These are phyloP conservation scores for Phrynosoma platyrhinos DNA, from an alignment of 2,113 vertebrate species.

Conservation along the genomic window DNA sequence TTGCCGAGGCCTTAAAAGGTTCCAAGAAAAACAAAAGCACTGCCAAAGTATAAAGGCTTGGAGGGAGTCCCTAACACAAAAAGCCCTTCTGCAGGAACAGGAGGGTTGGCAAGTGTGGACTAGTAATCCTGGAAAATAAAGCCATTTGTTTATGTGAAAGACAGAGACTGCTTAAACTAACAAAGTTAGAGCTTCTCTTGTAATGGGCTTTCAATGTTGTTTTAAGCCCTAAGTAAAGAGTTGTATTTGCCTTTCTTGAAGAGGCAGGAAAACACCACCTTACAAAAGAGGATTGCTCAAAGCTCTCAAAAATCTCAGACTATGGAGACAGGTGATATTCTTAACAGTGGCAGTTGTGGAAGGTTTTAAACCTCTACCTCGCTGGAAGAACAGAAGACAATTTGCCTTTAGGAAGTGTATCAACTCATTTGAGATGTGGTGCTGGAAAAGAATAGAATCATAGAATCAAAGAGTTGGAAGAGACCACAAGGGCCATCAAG, in stretches of 20 bases:
- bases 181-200: neutral
- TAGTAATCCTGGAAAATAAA: conserved; percentile 26
- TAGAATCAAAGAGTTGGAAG: too few species aligned
- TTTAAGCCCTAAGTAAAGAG: conserved; percentile 22
- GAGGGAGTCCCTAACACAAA: conserved; percentile 12
- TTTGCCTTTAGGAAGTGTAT: neutral
- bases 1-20: conserved; percentile 31
- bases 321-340: neutral
- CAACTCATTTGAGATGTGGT: too few species aligned
- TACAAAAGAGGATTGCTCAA: too few species aligned
- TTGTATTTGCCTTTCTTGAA: neutral
- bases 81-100: conserved; percentile 9
- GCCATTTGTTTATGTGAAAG: neutral
- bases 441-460: too few species aligned
- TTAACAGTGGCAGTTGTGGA: neutral
- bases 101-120: neutral
- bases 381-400: neutral
- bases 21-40: conserved; percentile 33
- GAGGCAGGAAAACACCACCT: neutral
- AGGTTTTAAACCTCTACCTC: neutral
- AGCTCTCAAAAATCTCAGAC: neutral
- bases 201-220: neutral
- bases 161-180: neutral
- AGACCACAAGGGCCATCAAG: too few species aligned
- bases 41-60: conserved; percentile 36